Percentiles rank a stretch among this genome's conserved stretches.
Conservation (phyloP, 2,113 vertebrate species). For the Zapornia atra region DNA sequence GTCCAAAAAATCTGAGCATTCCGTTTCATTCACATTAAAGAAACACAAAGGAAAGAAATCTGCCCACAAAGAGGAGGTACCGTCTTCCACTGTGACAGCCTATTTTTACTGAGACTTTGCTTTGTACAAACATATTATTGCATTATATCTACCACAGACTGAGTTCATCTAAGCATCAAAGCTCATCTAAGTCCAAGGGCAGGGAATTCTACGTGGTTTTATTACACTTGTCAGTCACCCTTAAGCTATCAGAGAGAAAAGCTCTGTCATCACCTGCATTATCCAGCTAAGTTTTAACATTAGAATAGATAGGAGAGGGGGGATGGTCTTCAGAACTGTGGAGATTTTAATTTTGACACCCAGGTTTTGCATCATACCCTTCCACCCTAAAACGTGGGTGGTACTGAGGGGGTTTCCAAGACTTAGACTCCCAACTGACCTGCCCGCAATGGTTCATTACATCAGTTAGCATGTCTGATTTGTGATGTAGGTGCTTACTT, state of each 20-base stretch:
- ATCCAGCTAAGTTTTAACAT: neutral
- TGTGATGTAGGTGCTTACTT: neutral
- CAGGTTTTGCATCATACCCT: neutral
- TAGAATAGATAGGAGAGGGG: neutral
- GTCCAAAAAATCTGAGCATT: neutral
- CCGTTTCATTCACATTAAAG: neutral
- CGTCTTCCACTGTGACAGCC: neutral
- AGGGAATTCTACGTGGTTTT: neutral
- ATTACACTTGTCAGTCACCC: constrained; percentile 6
- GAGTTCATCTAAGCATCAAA: neutral
- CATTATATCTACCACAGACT: neutral
- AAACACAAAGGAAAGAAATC: neutral
- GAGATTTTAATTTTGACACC: neutral
- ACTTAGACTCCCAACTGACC: neutral
- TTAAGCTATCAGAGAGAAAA: neutral
- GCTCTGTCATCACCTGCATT: neutral
- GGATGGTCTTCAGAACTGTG: neutral
- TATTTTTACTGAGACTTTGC: constrained; percentile 41
- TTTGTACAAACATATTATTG: constrained; percentile 9
- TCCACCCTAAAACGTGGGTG: neutral
- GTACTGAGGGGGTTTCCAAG: neutral
- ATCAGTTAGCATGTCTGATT: neutral
- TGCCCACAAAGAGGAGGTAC: neutral
- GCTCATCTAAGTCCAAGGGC: neutral
- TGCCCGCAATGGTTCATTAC: neutral